These are phyloP conservation scores for Euleptes europaea DNA, from an alignment of 2,113 vertebrate species.

Conservation along the genomic window DNA sequence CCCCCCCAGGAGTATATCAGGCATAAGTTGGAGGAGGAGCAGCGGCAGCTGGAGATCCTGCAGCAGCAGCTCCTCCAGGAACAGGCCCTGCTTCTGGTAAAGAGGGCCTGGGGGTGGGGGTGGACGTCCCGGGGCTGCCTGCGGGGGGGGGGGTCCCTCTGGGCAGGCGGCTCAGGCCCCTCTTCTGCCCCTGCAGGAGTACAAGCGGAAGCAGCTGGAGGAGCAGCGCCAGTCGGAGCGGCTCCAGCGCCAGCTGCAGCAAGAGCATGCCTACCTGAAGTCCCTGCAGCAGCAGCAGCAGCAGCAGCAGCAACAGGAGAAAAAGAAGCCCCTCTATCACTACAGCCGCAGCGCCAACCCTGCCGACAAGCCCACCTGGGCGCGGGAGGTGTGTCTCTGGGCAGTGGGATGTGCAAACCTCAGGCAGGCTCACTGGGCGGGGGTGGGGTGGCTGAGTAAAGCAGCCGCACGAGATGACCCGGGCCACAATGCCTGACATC, in stretches of 20 bases:
- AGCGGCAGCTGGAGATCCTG: conserved; percentile 92
- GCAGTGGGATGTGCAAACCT: neutral
- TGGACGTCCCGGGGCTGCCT: no score
- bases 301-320: conserved; percentile 62
- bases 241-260: conserved; percentile 91
- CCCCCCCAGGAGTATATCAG: conserved; percentile 89
- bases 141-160: no score
- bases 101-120: neutral
- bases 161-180: neutral
- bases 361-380: conserved; percentile 90
- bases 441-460: accelerated
- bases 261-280: conserved; percentile 92
- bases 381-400: conserved; percentile 79
- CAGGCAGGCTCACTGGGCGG: neutral
- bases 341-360: conserved; percentile 85
- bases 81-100: conserved; percentile 94
- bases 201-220: conserved; percentile 93
- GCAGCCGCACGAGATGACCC: neutral
- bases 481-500: neutral
- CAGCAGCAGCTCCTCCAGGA: conserved; percentile 96
- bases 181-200: conserved; percentile 78
- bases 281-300: conserved; percentile 86
- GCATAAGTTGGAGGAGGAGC: conserved; percentile 93
- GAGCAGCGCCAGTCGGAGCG: conserved; percentile 91
- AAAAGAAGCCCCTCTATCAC: conserved; percentile 88